A percentile compares a stretch with the other conserved stretches of the same genome.
phyloP scores from a whole-genome alignment of 2,888 invertebrate genomes.

The Mesorhabditis spiculigera region DNA sequence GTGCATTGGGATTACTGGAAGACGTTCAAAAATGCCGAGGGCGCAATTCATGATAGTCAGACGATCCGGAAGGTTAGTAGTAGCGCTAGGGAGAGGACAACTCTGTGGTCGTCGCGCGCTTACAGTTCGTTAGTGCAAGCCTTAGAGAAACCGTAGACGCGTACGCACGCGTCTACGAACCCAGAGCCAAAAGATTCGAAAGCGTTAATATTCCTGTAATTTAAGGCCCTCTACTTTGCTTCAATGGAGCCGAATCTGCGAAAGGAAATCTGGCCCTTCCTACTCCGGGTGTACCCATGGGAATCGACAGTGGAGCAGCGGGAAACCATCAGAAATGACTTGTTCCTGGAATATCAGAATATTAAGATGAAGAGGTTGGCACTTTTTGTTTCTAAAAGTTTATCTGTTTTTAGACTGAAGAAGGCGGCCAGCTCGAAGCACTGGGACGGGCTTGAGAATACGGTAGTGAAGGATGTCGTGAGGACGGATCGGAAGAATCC shows the following conservation, averaged over 20 bases:
- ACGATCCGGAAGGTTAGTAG: conserved; percentile 73
- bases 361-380: no score
- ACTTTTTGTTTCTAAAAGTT: no score
- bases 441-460: conserved; percentile 78
- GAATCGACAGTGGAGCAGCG: conserved; percentile 84
- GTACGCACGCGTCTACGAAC: no score
- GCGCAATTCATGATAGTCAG: conserved; percentile 83
- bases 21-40: conserved; percentile 77
- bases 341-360: conserved; percentile 66
- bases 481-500: conserved; percentile 63
- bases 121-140: no score
- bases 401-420: no score
- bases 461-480: conserved; percentile 72
- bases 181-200: neutral
- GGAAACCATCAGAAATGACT: conserved; percentile 76
- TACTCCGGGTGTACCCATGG: conserved; percentile 87
- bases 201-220: conserved; percentile 8
- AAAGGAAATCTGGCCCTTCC: conserved; percentile 89
- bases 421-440: conserved; percentile 16
- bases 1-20: conserved; percentile 82
- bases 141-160: no score
- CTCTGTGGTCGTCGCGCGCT: no score
- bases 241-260: conserved; percentile 81
- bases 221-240: conserved; percentile 79
- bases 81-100: neutral